Base-by-base conservation (phyloP, 2,888 invertebrate genomes). In the Drosophila borborema region DNA sequence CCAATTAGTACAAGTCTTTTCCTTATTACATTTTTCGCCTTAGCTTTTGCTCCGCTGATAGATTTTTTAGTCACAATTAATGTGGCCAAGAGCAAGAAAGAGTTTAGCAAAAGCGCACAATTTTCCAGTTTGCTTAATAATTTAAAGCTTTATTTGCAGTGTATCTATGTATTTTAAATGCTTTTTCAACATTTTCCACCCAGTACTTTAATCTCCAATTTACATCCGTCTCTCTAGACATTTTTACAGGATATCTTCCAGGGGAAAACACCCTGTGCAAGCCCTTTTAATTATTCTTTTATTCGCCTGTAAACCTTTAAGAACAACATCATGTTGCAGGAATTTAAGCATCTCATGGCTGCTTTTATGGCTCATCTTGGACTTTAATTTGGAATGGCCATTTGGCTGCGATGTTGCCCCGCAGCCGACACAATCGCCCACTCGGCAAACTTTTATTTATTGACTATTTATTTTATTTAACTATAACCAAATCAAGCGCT, bases 391-490 rank as follows among this genome's bases (percentile, higher is more conserved):
- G 36, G 9, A 38, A 28, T 46, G 41, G 53, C 18, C 41, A 43
- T 64, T 60, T 55, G 65, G 54, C 54, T 69, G 64, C 66, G 72
- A 63, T 77, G 66, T 71, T 64, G 45, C 31, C 23, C 18, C 34
- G 49, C 49, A 34, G n/a, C 31, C 31, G 16, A 16, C 45, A 46
- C 46, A 34, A 64, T 40, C 38, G 38, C 38, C 45, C 78, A 78
- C 69, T 74, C 63, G 10, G 34, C 34, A 34, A 8, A 40, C 45
- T 34, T 70, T 85, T 81, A 86, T 83, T 81, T 86, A 86, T 83
- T 74, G 86, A 74, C 78, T 73, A 88, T 88, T 82, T 88, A 86
- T 88, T 86, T 86, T 82, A 83, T 86, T 82, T 82, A 74, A 74
- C 74, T 55, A 66, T 64, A 65, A 51, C 61, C 73, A 72, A 76